Evolutionary conservation across 2,113 vertebrate genomes (phyloP).

Genomic region (Proteles cristata): DNA sequence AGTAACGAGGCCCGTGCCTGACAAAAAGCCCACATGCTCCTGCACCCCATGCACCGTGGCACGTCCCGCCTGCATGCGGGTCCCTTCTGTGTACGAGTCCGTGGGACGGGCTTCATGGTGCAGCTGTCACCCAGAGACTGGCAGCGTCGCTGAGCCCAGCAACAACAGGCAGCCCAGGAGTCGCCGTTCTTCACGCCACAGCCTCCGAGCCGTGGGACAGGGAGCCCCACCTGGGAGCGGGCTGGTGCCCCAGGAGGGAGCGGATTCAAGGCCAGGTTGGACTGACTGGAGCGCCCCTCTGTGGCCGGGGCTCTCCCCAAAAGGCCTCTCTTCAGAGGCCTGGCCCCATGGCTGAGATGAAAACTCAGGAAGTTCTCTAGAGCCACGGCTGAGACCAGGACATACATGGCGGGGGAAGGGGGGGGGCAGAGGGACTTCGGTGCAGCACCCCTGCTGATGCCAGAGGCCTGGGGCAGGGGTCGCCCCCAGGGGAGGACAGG

Average conservation of each 20-base stretch:
- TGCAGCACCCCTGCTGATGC: neutral
- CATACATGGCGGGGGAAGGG: too few relatives aligned
- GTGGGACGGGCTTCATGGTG: neutral
- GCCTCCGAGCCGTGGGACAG: neutral
- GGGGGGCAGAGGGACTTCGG: neutral
- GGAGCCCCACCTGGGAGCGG: neutral
- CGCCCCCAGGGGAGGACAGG: rapidly evolving
- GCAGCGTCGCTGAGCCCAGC: neutral
- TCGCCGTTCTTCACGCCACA: neutral
- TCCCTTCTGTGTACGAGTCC: neutral
- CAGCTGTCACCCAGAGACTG: neutral
- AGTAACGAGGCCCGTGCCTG: neutral
- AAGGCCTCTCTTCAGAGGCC: neutral
- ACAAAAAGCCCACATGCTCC: neutral
- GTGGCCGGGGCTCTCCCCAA: neutral
- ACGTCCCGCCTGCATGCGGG: neutral
- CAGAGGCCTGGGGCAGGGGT: neutral
- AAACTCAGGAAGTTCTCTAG: neutral
- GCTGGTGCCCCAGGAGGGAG: neutral
- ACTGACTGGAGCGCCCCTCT: neutral
- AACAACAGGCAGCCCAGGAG: neutral
- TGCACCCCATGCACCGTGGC: neutral
- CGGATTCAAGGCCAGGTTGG: neutral
- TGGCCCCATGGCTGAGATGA: neutral
- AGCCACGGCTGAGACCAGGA: neutral